Conservation (phyloP, 2,113 vertebrate species). For the Sus scrofa region T2T-Sscrofa CM000820.6:42929001-42929500, state of each 20-base stretch:
- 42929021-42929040: background rate
- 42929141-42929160: background rate
- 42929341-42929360: background rate
- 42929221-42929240: constrained; percentile 29
- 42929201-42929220: background rate
- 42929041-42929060: background rate
- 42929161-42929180: background rate
- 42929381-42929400: background rate
- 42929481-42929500: background rate
- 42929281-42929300: constrained; percentile 28
- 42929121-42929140: background rate
- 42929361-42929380: background rate
- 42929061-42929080: background rate
- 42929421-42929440: background rate
- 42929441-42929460: background rate
- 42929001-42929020: constrained; percentile 40
- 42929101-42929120: background rate
- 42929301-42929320: background rate
- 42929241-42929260: background rate
- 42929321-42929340: background rate
- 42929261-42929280: background rate
- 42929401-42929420: background rate
- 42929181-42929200: background rate
- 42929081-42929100: background rate
- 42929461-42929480: constrained; percentile 19